Evolutionary conservation across 2,113 vertebrate genomes (phyloP).

Genomic region (Phalacrocorax carbo): DNA sequence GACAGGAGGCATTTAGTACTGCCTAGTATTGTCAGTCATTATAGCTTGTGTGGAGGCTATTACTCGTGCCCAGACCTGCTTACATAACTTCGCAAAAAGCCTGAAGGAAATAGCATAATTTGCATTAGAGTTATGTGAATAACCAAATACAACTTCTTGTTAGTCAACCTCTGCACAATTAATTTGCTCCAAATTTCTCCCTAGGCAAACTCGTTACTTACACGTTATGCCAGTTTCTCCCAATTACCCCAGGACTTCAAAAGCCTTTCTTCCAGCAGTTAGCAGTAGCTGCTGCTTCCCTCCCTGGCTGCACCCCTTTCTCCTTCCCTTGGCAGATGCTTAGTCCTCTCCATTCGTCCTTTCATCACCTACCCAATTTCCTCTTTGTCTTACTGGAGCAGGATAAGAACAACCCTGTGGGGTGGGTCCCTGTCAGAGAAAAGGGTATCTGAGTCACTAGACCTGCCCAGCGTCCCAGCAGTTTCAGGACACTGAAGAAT

Average conservation of each 20-base stretch:
- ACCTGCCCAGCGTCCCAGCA: neutral
- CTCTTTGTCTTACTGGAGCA: neutral
- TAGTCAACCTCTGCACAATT: neutral
- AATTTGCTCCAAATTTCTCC: neutral
- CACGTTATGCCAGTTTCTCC: neutral
- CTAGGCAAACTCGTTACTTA: neutral
- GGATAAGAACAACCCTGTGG: neutral
- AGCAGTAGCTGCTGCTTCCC: neutral
- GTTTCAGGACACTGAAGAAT: neutral
- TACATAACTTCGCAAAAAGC: neutral
- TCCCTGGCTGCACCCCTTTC: neutral
- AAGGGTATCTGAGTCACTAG: neutral
- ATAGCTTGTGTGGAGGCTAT: neutral
- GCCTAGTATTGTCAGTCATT: neutral
- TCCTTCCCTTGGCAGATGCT: neutral
- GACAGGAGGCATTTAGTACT: neutral
- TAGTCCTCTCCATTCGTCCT: neutral
- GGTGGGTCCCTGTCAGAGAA: accelerated
- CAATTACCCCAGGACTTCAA: neutral
- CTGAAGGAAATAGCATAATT: neutral
- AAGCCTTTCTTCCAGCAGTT: neutral
- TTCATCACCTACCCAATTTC: neutral
- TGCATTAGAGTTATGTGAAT: neutral
- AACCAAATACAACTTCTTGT: neutral
- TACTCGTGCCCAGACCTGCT: neutral